These are phyloP conservation scores for Zygaena filipendulae DNA, from an alignment of 2,888 invertebrate species.

Conservation along the genomic window DNA sequence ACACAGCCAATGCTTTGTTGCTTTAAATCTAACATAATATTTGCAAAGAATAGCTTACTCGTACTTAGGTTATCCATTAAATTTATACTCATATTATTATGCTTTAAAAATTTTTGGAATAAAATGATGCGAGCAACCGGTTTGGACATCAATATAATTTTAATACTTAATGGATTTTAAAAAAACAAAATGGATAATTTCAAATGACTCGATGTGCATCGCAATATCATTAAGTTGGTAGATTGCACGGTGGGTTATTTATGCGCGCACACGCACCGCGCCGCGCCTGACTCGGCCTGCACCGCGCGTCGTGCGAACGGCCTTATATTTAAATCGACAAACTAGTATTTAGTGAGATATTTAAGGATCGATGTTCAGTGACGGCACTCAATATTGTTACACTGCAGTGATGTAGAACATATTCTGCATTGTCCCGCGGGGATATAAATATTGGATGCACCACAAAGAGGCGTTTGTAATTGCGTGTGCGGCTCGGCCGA, in stretches of 20 bases:
- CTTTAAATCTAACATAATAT: too few relatives aligned
- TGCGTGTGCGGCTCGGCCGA: constrained; percentile 59
- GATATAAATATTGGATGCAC: constrained; percentile 57
- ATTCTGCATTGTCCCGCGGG: constrained; percentile 42
- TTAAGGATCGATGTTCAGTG: too few relatives aligned
- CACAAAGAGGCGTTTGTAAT: constrained; percentile 61
- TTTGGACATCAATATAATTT: too few relatives aligned
- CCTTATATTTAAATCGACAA: constrained; percentile 33
- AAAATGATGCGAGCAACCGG: constrained; percentile 5
- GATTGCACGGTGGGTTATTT: constrained; percentile 42
- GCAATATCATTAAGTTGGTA: constrained; percentile 46
- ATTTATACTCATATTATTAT: constrained; percentile 19
- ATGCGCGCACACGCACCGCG: constrained; percentile 29
- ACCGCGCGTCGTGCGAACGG: constrained; percentile 25
- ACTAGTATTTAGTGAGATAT: too few relatives aligned
- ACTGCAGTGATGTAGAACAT: constrained; percentile 39
- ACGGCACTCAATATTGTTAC: too few relatives aligned
- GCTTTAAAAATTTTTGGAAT: too few relatives aligned
- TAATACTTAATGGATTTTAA: constrained; percentile 22
- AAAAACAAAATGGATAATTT: constrained; percentile 32
- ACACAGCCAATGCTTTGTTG: too few relatives aligned
- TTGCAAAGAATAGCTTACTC: too few relatives aligned
- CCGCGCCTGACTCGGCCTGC: too few relatives aligned
- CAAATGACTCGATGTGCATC: constrained; percentile 36
- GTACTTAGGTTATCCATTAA: neutral